Base-by-base conservation (phyloP, 2,113 vertebrate species). In the Alces alces region DNA sequence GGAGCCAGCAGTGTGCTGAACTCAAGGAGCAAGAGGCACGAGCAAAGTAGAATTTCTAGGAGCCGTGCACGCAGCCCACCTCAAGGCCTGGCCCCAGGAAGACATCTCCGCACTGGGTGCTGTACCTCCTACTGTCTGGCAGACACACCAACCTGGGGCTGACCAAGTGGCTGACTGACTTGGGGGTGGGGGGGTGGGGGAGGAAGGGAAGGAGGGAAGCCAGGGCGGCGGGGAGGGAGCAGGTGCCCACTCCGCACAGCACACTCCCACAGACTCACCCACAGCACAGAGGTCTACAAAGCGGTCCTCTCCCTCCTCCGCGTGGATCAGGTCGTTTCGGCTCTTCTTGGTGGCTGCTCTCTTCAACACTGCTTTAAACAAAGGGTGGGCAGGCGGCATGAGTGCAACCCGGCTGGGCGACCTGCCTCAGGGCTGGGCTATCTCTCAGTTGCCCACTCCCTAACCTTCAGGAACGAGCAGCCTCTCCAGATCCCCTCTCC, bases 221-320 rank as follows among this genome's bases (percentile, higher is more conserved):
- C 16, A 21, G 30, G 64, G 5, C 0, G 1, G 14, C 47, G 1
- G 39, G 57, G 27, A 55, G 47, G 61, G n/a, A 7, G 28, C 19
- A 0, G 25, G 19, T 0, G 13, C 23, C 1, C 2, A 0, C 9
- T 4, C 33, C 9, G 0, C 0, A 4, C 12, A 27, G 64, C 16
- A 0, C 64, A 21, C 8, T 3, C 19, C 58, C 0, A 14, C 54
- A 54, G 82, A 98, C 99, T 99, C 99, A 99, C 99, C 99, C 73
- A 99, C 99, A 15, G 99, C 99, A 93, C 99, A 99, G 97, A 99
- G 99, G 97, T 99, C 99, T n/a, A 99, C 99, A 96, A 99, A 99
- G 98, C 99, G 99, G 98, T 99, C 99, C 93, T 99, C 99, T 1
- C 99, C 99, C 98, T 99, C 99, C 98, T 99, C 99, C 0, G 99